Conservation (phyloP, 2,113 vertebrate genomes). For the Muntiacus muntjak region DNA sequence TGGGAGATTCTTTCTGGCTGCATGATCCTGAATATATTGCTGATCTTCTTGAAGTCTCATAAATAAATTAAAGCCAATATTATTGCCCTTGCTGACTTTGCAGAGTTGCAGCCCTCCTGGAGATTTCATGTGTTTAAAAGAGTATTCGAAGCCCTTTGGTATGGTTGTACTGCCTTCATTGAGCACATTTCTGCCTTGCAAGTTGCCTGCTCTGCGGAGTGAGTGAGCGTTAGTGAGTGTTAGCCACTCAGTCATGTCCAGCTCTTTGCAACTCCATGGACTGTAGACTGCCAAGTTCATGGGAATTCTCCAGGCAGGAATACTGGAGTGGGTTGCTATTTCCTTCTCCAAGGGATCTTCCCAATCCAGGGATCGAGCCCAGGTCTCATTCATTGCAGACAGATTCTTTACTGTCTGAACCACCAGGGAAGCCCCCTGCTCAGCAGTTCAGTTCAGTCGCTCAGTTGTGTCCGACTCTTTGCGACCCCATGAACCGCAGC, state of each 20-base stretch:
- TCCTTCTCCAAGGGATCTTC: not conserved
- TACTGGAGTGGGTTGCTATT: not conserved
- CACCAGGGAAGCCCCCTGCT: not conserved
- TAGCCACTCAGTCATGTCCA: not conserved
- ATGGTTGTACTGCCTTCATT: rapidly evolving
- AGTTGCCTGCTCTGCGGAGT: not conserved
- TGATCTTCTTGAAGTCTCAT: not conserved
- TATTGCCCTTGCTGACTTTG: not conserved
- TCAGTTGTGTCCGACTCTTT: not conserved
- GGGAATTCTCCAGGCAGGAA: not conserved
- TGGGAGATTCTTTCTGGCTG: not conserved
- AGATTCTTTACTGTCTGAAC: not conserved
- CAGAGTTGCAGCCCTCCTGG: not conserved
- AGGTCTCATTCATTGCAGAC: not conserved
- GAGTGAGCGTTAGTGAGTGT: not conserved
- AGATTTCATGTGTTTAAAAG: not conserved
- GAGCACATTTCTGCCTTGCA: not conserved
- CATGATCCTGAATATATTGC: not conserved
- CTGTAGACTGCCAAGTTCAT: not conserved
- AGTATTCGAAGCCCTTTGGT: not conserved
- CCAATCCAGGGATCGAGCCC: not conserved
- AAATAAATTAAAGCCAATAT: not conserved
- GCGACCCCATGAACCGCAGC: not conserved
- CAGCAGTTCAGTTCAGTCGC: not conserved
- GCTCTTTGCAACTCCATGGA: not conserved